Percentiles rank a stretch among this genome's conserved stretches.
phyloP scores from a whole-genome alignment of 2,888 invertebrate species.

The Lasioglossum vierecki region DNA sequence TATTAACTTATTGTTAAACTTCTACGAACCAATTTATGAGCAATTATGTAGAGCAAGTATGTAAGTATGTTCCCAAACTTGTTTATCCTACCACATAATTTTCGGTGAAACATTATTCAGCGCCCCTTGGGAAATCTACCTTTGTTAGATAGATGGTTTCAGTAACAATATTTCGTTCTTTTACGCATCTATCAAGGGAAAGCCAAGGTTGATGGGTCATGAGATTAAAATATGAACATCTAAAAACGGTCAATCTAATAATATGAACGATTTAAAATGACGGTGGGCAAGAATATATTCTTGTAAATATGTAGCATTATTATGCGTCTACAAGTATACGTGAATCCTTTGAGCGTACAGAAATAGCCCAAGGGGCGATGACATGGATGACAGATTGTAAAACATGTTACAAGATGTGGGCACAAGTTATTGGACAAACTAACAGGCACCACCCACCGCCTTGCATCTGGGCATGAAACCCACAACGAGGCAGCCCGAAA shows the following conservation, averaged over 20 bases:
- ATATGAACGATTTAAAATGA: neutral
- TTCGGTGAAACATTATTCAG: neutral
- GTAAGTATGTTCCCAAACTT: neutral
- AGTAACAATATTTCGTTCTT: neutral
- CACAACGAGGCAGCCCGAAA: neutral
- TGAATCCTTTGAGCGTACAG: neutral
- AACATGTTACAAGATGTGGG: neutral
- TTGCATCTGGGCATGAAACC: neutral
- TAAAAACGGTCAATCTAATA: neutral
- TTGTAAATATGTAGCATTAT: neutral
- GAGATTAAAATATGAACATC: neutral
- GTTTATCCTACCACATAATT: neutral
- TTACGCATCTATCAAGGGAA: neutral
- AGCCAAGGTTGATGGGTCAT: too few species aligned
- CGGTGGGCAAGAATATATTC: neutral
- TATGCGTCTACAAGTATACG: neutral
- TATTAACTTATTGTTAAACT: neutral
- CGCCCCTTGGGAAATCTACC: neutral
- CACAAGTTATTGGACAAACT: neutral
- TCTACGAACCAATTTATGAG: neutral
- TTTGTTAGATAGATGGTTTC: neutral
- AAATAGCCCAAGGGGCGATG: neutral
- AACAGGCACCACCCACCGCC: neutral
- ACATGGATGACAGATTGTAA: slow-evolving; percentile 3
- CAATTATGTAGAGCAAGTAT: neutral